Conservation (phyloP, 2,888 invertebrate genomes). For the Rhimphoctona megacephalus region DNA sequence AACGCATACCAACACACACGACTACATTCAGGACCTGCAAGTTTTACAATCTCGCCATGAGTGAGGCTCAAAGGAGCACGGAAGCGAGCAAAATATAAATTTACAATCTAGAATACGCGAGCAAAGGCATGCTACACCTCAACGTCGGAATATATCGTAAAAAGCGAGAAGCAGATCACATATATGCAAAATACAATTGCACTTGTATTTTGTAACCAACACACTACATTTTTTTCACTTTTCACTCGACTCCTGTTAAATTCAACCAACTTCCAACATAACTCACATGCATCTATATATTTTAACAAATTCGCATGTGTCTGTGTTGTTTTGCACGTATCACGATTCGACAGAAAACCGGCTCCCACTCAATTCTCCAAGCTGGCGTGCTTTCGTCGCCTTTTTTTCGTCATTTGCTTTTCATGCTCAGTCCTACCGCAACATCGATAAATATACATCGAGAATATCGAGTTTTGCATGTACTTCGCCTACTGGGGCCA, state of each 20-base stretch:
- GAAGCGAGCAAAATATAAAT: constrained; percentile 57
- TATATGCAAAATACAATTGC: constrained; percentile 2
- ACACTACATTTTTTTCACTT: background rate
- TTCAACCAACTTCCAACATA: background rate
- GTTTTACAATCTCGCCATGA: constrained; percentile 52
- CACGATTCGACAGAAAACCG: constrained; percentile 31
- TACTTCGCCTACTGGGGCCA: background rate
- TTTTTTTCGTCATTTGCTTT: constrained; percentile 1
- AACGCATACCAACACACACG: background rate
- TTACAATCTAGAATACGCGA: constrained; percentile 11
- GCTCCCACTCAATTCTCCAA: constrained; percentile 25
- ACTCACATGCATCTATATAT: background rate
- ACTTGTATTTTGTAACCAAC: constrained; percentile 11
- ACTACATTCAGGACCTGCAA: constrained; percentile 22
- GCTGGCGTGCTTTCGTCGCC: background rate
- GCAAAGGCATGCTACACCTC: constrained; percentile 10
- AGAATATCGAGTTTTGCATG: constrained; percentile 33
- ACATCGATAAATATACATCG: constrained; percentile 18
- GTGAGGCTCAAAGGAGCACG: constrained; percentile 44
- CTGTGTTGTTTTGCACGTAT: background rate
- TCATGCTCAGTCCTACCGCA: background rate
- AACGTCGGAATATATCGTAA: background rate
- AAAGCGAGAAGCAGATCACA: background rate
- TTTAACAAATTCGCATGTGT: background rate
- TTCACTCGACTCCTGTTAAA: background rate